A percentile compares a stretch with the other conserved stretches of the same genome.
These are phyloP conservation scores for Chalcis sispes DNA, from an alignment of 2,888 invertebrate genomes.

Conservation along the genomic window DNA sequence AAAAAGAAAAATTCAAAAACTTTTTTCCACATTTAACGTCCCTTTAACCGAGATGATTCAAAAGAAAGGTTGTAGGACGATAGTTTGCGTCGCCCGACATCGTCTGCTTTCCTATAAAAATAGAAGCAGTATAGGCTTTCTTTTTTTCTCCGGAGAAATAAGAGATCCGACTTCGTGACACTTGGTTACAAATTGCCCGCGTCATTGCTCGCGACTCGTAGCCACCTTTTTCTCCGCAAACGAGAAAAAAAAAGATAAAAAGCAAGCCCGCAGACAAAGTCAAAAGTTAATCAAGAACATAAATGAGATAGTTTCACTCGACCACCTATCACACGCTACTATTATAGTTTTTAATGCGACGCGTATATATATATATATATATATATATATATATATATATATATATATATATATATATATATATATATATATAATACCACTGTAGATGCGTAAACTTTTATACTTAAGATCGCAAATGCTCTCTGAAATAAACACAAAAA, in stretches of 20 bases:
- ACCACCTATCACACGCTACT: not conserved
- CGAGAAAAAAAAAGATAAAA: constrained; percentile 17
- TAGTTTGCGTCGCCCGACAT: constrained; percentile 37
- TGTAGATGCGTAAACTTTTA: constrained; percentile 55
- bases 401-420: too few relatives aligned
- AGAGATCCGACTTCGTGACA: constrained; percentile 70
- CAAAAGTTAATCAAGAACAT: constrained; percentile 17
- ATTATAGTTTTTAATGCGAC: constrained; percentile 32
- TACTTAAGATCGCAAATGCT: constrained; percentile 49
- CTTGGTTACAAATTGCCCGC: constrained; percentile 75
- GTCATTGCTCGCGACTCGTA: constrained; percentile 67
- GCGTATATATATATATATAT: constrained; percentile 54
- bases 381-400: too few relatives aligned
- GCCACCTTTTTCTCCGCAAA: constrained; percentile 31
- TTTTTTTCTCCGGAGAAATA: not conserved
- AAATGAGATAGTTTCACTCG: constrained; percentile 5
- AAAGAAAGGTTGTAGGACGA: constrained; percentile 55
- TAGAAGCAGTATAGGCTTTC: constrained; percentile 73
- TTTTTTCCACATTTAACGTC: not conserved
- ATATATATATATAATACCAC: too few relatives aligned
- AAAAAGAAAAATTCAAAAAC: not conserved
- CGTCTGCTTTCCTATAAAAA: constrained; percentile 67
- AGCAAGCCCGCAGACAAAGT: constrained; percentile 14
- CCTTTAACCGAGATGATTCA: too few relatives aligned
- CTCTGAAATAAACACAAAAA: too few relatives aligned